phyloP scores from a whole-genome alignment of 2,888 invertebrate species.

The Acleris holmiana region DNA sequence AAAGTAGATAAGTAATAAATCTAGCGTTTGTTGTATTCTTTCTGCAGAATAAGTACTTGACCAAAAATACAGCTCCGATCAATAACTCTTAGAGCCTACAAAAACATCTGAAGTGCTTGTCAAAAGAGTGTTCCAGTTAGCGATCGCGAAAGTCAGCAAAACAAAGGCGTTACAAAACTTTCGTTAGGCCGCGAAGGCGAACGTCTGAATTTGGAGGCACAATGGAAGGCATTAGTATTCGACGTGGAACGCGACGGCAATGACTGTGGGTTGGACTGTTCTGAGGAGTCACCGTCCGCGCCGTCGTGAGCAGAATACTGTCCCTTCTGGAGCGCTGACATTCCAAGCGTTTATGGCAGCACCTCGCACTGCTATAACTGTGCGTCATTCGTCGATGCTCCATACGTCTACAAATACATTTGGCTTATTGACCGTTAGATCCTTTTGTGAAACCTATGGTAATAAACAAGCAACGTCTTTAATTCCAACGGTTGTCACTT shows the following conservation, averaged over 20 bases:
- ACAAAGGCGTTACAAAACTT: slow-evolving; percentile 78
- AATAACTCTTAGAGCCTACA: slow-evolving; percentile 47
- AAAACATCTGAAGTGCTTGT: slow-evolving; percentile 48
- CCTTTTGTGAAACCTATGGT: slow-evolving; percentile 50
- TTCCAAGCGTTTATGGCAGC: slow-evolving; percentile 63
- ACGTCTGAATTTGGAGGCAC: slow-evolving; percentile 61
- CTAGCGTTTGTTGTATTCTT: slow-evolving; percentile 27
- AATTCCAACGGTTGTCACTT: slow-evolving; percentile 39
- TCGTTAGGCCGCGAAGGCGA: slow-evolving; percentile 64
- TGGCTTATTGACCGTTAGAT: slow-evolving; percentile 69
- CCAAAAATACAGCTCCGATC: slow-evolving; percentile 41
- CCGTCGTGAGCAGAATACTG: slow-evolving; percentile 73
- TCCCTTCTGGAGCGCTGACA: slow-evolving; percentile 60
- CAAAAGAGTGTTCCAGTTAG: slow-evolving; percentile 68
- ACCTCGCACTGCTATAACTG: slow-evolving; percentile 65
- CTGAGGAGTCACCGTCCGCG: slow-evolving; percentile 79
- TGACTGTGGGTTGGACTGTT: slow-evolving; percentile 70
- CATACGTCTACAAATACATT: slow-evolving; percentile 66
- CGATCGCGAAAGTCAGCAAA: slow-evolving; percentile 72
- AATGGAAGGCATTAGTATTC: slow-evolving; percentile 78
- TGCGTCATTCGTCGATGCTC: slow-evolving; percentile 69
- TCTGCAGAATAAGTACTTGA: slow-evolving; percentile 7
- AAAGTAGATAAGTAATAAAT: slow-evolving; percentile 36
- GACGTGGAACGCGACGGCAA: slow-evolving; percentile 55
- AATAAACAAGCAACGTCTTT: slow-evolving; percentile 36